phyloP scores from a whole-genome alignment of 2,888 invertebrate genomes.

The Galerucella calmariensis region DNA sequence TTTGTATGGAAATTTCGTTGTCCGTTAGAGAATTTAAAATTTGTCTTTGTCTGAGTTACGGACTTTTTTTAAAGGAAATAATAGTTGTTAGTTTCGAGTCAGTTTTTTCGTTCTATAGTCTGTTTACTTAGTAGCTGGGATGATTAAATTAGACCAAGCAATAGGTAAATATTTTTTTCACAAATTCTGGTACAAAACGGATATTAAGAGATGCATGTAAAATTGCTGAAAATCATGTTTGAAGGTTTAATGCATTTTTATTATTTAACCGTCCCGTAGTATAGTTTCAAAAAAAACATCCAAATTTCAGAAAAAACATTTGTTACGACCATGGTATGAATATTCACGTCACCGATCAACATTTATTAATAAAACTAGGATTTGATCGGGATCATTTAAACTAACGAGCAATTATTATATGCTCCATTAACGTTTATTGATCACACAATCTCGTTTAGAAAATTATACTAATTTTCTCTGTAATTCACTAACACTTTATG shows the following conservation, averaged over 20 bases:
- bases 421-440: slow-evolving; percentile 36
- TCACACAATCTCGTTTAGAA: slow-evolving; percentile 34
- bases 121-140: too few relatives aligned
- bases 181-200: too few relatives aligned
- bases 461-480: slow-evolving; percentile 37
- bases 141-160: too few relatives aligned
- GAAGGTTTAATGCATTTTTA: too few relatives aligned
- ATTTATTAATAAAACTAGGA: slow-evolving; percentile 33
- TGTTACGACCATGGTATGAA: not conserved
- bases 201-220: too few relatives aligned
- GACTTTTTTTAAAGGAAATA: too few relatives aligned
- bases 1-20: not conserved
- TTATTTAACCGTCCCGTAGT: too few relatives aligned
- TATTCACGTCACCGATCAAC: slow-evolving; percentile 6
- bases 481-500: slow-evolving; percentile 35
- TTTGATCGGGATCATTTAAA: slow-evolving; percentile 38
- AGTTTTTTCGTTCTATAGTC: too few relatives aligned
- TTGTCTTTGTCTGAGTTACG: not conserved
- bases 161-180: too few relatives aligned
- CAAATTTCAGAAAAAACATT: not conserved
- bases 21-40: not conserved
- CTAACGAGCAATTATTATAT: slow-evolving; percentile 37
- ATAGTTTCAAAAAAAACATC: not conserved
- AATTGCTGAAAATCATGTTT: too few relatives aligned
- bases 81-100: too few relatives aligned